Evolutionary conservation across 2,888 invertebrate species (phyloP).

Genomic region (Lepidocyrtoides sp.): DNA sequence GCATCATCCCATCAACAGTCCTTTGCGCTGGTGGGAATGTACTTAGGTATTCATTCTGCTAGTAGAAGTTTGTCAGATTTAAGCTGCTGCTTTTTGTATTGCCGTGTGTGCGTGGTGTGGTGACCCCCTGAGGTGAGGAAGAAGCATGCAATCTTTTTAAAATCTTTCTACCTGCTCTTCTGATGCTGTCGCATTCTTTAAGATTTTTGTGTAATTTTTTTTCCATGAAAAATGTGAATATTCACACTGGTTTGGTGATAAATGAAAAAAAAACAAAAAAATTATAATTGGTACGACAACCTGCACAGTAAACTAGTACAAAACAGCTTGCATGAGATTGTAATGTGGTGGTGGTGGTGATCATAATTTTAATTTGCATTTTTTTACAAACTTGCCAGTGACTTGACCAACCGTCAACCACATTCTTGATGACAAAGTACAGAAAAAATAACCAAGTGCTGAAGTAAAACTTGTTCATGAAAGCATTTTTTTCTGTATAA

Average conservation of each 20-base stretch:
- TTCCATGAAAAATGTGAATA: constrained; percentile 21
- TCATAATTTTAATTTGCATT: neutral
- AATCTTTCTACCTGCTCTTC: constrained; percentile 2
- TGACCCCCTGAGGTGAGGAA: constrained; percentile 69
- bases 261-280: neutral
- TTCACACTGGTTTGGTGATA: neutral
- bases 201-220: constrained; percentile 4
- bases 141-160: constrained; percentile 58
- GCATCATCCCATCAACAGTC: constrained; percentile 72
- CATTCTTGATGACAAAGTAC: neutral
- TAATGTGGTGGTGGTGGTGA: no score
- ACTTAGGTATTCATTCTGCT: neutral
- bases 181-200: neutral
- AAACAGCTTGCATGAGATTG: no score
- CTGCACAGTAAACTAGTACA: neutral
- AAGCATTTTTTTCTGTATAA: neutral
- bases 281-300: neutral
- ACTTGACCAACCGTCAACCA: neutral
- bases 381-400: neutral
- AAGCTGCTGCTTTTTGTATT: neutral
- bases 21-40: constrained; percentile 64
- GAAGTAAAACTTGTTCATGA: neutral
- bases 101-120: constrained; percentile 56
- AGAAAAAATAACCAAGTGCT: neutral
- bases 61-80: no score